phyloP scores from a whole-genome alignment of 1,140 invertebrate genomes.

The Drosophila lacertosa region DNA sequence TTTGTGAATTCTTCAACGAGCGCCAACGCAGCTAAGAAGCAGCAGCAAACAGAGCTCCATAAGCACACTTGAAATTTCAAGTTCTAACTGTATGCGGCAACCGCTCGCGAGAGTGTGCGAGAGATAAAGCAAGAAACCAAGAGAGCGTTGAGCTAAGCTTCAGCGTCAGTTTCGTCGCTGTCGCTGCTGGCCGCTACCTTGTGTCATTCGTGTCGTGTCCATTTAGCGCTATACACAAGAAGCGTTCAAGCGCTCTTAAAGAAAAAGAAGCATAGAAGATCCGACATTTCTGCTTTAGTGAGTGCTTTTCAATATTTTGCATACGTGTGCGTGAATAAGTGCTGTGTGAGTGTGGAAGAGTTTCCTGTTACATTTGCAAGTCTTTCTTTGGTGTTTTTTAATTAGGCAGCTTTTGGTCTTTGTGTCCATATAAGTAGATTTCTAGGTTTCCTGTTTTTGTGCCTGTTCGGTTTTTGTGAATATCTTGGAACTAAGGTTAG shows the following conservation, averaged over 20 bases:
- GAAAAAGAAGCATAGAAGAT: conserved; percentile 31
- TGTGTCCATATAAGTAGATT: conserved; percentile 4
- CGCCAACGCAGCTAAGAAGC: conserved; percentile 34
- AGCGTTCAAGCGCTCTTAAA: conserved; percentile 19
- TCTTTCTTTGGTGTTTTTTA: conserved; percentile 24
- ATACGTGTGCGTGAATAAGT: conserved; percentile 73
- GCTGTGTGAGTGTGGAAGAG: conserved; percentile 24
- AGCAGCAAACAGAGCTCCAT: conserved; percentile 24
- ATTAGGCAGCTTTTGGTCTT: conserved; percentile 13
- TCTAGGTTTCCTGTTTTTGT: conserved; percentile 7
- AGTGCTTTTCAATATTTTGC: conserved; percentile 55
- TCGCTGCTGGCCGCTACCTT: conserved; percentile 45
- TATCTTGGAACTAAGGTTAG: conserved; percentile 7
- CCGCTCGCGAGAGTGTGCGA: conserved; percentile 15
- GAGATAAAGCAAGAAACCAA: conserved; percentile 19
- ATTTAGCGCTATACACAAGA: conserved; percentile 47
- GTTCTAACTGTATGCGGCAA: conserved; percentile 64
- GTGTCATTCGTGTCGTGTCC: conserved; percentile 68
- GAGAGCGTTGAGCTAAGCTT: conserved; percentile 37
- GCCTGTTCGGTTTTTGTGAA: not conserved
- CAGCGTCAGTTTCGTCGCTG: conserved; percentile 31
- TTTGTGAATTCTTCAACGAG: conserved; percentile 70
- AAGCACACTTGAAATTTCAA: conserved; percentile 68
- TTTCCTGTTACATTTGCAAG: conserved; percentile 38
- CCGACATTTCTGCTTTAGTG: conserved; percentile 35